phyloP scores from a whole-genome alignment of 2,113 vertebrate species.

The Lasiurus cinereus region DNA sequence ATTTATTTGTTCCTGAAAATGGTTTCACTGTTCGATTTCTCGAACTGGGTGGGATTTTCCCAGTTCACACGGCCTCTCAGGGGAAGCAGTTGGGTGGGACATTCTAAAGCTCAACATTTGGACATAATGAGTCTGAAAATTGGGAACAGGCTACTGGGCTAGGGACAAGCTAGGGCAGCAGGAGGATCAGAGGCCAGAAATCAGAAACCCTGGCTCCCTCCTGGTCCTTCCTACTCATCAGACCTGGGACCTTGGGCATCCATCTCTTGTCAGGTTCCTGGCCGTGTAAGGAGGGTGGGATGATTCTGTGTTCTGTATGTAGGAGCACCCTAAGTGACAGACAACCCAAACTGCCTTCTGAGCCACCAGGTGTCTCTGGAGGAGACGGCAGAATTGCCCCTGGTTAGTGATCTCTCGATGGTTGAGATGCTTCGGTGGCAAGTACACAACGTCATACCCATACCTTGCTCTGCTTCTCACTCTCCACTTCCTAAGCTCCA shows the following conservation, averaged over 20 bases:
- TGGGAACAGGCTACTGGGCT: not conserved
- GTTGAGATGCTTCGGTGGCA: rapidly evolving
- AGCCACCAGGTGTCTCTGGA: not conserved
- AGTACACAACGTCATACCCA: rapidly evolving
- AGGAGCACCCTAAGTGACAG: not conserved
- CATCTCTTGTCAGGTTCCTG: rapidly evolving
- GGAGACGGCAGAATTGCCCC: too few species aligned
- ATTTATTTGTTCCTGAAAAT: not conserved
- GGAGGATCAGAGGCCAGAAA: too few species aligned
- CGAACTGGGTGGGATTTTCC: not conserved
- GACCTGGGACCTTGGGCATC: not conserved
- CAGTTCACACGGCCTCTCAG: not conserved
- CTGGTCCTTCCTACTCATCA: not conserved
- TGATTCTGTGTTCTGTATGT: rapidly evolving
- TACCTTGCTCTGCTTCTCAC: rapidly evolving
- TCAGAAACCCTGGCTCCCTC: rapidly evolving
- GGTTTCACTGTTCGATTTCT: not conserved
- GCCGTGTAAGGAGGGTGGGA: rapidly evolving
- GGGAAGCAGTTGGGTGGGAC: not conserved
- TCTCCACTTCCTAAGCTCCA: rapidly evolving
- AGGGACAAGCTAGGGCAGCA: rapidly evolving
- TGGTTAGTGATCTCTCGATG: rapidly evolving
- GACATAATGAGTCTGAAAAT: not conserved
- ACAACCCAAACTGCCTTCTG: too few species aligned
- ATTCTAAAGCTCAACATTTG: too few species aligned